These are phyloP conservation scores for Lymantria dispar DNA, from an alignment of 2,888 invertebrate species.

Conservation along the genomic window DNA sequence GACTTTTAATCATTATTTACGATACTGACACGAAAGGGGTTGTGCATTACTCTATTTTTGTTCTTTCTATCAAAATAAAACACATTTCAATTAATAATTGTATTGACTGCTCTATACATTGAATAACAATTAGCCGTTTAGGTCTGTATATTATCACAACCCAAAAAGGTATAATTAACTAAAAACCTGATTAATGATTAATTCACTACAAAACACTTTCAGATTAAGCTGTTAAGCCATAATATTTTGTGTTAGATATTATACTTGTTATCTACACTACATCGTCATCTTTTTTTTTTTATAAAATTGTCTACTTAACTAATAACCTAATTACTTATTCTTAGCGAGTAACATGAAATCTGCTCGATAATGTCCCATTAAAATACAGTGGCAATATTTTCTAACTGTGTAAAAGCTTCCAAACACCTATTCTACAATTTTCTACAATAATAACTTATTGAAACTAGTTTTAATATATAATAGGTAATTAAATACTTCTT, in stretches of 20 bases:
- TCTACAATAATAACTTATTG: slow-evolving; percentile 49
- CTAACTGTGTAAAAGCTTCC: slow-evolving; percentile 79
- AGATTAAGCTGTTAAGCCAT: slow-evolving; percentile 39
- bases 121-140: slow-evolving; percentile 61
- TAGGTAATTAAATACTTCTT: slow-evolving; percentile 42
- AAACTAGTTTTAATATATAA: slow-evolving; percentile 44
- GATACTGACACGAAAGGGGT: no score
- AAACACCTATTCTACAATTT: slow-evolving; percentile 73
- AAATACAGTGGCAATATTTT: slow-evolving; percentile 68
- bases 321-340: slow-evolving; percentile 37
- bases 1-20: no score
- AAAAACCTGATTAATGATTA: slow-evolving; percentile 22
- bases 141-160: slow-evolving; percentile 57
- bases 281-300: slow-evolving; percentile 35
- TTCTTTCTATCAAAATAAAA: slow-evolving; percentile 22
- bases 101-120: slow-evolving; percentile 54
- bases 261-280: slow-evolving; percentile 40
- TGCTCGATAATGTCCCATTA: slow-evolving; percentile 58
- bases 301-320: slow-evolving; percentile 73
- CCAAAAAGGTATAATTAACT: slow-evolving; percentile 44
- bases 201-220: slow-evolving; percentile 35
- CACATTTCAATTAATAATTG: slow-evolving; percentile 30
- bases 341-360: slow-evolving; percentile 63
- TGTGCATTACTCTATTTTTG: no score
- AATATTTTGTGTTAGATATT: slow-evolving; percentile 37